Evolutionary conservation across 2,113 vertebrate species (phyloP).

Genomic region (Mionectes macconnelli): DNA sequence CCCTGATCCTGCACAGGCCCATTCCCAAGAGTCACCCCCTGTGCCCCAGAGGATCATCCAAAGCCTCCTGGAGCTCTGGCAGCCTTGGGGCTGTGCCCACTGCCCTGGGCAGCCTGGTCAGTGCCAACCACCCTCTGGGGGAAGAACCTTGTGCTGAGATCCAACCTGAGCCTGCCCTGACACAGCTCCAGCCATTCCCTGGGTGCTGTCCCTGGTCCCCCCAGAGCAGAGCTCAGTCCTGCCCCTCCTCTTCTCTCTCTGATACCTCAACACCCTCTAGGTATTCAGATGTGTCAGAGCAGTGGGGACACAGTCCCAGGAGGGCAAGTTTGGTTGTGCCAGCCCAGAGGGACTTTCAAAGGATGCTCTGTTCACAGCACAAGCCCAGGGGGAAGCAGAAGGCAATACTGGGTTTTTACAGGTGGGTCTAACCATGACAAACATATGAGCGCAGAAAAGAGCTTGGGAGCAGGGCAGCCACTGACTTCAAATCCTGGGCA

Average conservation of each 20-base stretch:
- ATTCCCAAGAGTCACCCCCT: neutral
- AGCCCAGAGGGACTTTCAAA: neutral
- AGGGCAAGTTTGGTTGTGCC: neutral
- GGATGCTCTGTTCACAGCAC: accelerated
- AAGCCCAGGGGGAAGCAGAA: neutral
- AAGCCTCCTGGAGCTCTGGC: neutral
- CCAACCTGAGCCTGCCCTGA: neutral
- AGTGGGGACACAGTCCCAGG: neutral
- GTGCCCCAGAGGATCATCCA: neutral
- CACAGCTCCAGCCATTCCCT: neutral
- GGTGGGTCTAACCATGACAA: neutral
- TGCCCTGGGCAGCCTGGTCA: neutral
- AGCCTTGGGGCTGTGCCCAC: neutral
- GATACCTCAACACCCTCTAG: neutral
- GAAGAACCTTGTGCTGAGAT: neutral
- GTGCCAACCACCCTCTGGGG: neutral
- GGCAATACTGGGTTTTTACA: neutral
- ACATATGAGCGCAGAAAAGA: neutral
- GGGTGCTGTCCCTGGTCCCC: neutral
- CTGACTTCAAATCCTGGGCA: neutral
- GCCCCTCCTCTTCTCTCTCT: neutral
- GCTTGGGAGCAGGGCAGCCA: accelerated
- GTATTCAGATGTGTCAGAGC: neutral
- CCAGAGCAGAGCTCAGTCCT: neutral
- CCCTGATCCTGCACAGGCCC: neutral